Conservation (phyloP, 2,113 vertebrate species). For the Larimichthys crocea region DNA sequence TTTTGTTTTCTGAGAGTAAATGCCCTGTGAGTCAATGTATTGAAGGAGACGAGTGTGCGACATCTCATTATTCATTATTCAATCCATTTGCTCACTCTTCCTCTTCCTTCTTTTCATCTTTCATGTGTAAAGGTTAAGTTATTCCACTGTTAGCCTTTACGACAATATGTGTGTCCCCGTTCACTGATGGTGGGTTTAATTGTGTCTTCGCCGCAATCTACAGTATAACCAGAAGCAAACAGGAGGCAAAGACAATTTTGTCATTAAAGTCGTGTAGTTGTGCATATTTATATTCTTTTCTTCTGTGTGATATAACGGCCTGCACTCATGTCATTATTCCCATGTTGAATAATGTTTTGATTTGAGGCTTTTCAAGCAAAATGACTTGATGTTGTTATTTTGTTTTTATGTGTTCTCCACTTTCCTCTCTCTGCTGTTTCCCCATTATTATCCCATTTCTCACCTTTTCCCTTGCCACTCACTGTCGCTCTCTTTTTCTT, state of each 20-base stretch:
- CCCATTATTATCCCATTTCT: not conserved
- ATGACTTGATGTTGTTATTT: not conserved
- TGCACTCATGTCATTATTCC: conserved; percentile 21
- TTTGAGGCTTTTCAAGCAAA: conserved; percentile 10
- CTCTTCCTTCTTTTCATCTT: conserved; percentile 27
- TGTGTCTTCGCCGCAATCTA: not conserved
- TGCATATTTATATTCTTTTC: conserved; percentile 1
- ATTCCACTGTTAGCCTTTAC: conserved; percentile 51
- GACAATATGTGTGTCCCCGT: conserved; percentile 15
- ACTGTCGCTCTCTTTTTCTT: not conserved
- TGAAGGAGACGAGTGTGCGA: accelerated
- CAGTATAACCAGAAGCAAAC: not conserved
- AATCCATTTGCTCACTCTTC: not conserved
- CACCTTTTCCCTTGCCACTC: not conserved
- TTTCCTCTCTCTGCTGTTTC: not conserved
- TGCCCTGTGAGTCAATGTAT: not conserved
- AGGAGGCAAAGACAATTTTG: not conserved
- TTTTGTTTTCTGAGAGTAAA: conserved; percentile 5
- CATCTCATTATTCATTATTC: not conserved
- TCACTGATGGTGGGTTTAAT: conserved; percentile 45
- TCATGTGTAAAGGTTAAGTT: conserved; percentile 63
- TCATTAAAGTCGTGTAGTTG: conserved; percentile 25
- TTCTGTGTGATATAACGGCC: not conserved
- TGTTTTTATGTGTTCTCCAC: not conserved
- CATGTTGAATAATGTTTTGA: conserved; percentile 14